phyloP scores from a whole-genome alignment of 2,113 vertebrate genomes.

The Heloderma charlesbogerti region DNA sequence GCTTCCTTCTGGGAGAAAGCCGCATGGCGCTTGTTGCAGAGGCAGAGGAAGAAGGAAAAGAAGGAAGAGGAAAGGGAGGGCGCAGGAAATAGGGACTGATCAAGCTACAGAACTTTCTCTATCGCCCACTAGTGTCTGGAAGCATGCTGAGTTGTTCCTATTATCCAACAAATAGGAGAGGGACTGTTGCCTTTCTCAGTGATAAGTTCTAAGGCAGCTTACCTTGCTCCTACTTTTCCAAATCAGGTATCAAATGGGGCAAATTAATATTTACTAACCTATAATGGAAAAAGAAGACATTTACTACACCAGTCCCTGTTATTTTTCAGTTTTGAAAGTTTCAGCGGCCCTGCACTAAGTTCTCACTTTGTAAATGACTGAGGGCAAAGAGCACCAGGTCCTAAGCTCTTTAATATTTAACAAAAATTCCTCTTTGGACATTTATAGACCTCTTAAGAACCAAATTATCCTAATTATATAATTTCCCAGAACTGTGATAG shows the following conservation, averaged over 20 bases:
- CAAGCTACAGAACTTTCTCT: too few species aligned
- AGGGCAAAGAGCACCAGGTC: not conserved
- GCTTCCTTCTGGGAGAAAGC: too few species aligned
- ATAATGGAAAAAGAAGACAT: not conserved
- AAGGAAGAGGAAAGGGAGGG: too few species aligned
- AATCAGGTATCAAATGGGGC: not conserved
- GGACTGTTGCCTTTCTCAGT: too few species aligned
- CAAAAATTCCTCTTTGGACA: not conserved
- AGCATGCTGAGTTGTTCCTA: too few species aligned
- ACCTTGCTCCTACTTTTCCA: not conserved
- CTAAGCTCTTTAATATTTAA: not conserved
- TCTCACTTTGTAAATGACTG: not conserved
- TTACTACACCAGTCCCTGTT: not conserved
- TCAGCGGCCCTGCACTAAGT: not conserved
- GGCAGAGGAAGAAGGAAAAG: too few species aligned
- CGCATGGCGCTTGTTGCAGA: too few species aligned
- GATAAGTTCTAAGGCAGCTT: not conserved
- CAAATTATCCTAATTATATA: not conserved
- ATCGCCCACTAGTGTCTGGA: too few species aligned
- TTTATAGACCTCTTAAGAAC: not conserved
- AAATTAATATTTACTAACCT: not conserved
- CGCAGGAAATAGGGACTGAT: too few species aligned
- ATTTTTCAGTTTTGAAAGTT: not conserved
- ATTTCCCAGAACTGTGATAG: not conserved
- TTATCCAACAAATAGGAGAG: too few species aligned